Evolutionary conservation across 2,113 vertebrate genomes (phyloP).

Genomic region (Scytalopus superciliaris): DNA sequence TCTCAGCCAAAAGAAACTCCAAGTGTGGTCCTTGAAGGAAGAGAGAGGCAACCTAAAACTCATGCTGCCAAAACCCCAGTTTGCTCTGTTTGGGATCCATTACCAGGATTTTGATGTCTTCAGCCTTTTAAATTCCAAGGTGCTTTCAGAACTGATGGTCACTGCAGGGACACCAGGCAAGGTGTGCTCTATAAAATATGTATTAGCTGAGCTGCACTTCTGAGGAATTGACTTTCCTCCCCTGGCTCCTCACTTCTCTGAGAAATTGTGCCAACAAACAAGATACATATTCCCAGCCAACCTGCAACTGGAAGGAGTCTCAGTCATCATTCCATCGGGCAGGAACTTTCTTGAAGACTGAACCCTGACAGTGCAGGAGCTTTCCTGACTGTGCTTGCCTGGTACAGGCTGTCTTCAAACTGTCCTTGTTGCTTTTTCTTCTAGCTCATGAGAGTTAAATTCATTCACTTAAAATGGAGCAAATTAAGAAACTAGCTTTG

Average conservation of each 20-base stretch:
- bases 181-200: rapidly evolving
- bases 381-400: not conserved
- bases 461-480: not conserved
- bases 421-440: not conserved
- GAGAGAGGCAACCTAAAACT: not conserved
- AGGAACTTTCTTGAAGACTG: not conserved
- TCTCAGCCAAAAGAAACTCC: not conserved
- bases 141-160: not conserved
- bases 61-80: not conserved
- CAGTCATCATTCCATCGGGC: not conserved
- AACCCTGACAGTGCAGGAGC: not conserved
- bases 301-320: not conserved
- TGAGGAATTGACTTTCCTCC: not conserved
- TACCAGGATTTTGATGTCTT: not conserved
- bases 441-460: not conserved
- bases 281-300: not conserved
- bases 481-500: not conserved
- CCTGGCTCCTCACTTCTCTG: not conserved
- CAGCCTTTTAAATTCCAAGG: not conserved
- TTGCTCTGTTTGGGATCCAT: not conserved
- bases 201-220: not conserved
- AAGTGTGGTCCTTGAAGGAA: not conserved
- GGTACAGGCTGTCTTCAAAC: not conserved
- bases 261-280: not conserved
- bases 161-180: not conserved